These are phyloP conservation scores for Cinclus mexicanus DNA, from an alignment of 2,113 vertebrate species.

Conservation along the genomic window DNA sequence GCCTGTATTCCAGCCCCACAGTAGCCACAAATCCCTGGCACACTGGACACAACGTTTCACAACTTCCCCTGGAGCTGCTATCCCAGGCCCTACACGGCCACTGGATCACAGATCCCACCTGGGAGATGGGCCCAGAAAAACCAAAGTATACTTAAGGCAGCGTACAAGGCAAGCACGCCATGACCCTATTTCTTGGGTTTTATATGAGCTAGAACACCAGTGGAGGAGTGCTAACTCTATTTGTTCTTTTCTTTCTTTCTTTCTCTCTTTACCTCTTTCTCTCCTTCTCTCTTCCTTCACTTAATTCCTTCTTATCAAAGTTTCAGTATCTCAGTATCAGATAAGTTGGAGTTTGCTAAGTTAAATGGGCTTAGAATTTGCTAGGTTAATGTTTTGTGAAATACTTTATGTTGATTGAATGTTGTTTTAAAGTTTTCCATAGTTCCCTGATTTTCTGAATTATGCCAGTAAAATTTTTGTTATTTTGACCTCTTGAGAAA, in stretches of 20 bases:
- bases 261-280: too few species aligned
- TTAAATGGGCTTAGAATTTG: background rate
- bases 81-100: background rate
- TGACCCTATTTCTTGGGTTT: background rate
- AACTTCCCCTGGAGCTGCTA: background rate
- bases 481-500: background rate
- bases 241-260: background rate
- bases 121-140: background rate
- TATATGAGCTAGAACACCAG: too few species aligned
- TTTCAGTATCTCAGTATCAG: background rate
- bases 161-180: accelerated
- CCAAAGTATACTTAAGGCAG: background rate
- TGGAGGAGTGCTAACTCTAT: background rate
- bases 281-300: background rate
- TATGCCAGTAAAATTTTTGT: background rate
- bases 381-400: background rate
- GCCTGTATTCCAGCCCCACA: too few species aligned
- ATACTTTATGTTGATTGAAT: background rate
- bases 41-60: background rate
- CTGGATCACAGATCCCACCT: background rate
- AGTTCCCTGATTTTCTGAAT: background rate
- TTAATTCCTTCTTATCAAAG: background rate
- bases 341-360: background rate
- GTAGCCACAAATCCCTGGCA: background rate
- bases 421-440: background rate